Evolutionary conservation across 1,140 invertebrate genomes (phyloP).

Genomic region (Drosophila chauvacae): DNA sequence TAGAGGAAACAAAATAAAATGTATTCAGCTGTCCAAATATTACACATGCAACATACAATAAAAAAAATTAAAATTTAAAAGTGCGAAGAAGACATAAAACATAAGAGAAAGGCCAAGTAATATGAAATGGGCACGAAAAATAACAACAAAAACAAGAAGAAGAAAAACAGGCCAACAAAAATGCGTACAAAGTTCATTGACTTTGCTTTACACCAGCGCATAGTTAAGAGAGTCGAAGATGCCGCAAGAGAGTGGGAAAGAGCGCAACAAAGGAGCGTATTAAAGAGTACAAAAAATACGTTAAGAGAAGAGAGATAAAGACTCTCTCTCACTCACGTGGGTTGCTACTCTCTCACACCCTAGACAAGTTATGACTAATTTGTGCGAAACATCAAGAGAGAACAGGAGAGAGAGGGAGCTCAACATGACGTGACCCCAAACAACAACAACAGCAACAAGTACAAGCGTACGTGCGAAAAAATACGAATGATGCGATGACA

Average conservation of each 20-base stretch:
- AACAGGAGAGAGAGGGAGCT: constrained; percentile 4
- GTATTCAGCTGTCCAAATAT: constrained; percentile 72
- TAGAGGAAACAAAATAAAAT: constrained; percentile 14
- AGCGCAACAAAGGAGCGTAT: constrained; percentile 1
- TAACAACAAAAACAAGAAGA: constrained; percentile 45
- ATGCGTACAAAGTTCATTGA: constrained; percentile 83
- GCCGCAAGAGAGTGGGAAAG: neutral
- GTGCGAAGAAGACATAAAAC: constrained; percentile 68
- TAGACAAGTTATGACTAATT: constrained; percentile 60
- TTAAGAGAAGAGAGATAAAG: neutral
- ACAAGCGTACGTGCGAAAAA: constrained; percentile 73
- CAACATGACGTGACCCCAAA: constrained; percentile 75
- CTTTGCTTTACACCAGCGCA: constrained; percentile 69
- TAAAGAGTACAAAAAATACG: constrained; percentile 11
- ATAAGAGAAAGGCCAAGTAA: constrained; percentile 51
- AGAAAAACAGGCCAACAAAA: constrained; percentile 47
- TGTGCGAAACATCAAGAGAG: constrained; percentile 13
- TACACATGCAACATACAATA: constrained; percentile 62
- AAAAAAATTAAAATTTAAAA: constrained; percentile 48
- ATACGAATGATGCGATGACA: constrained; percentile 70
- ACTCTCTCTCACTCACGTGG: constrained; percentile 12
- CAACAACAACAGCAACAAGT: constrained; percentile 80
- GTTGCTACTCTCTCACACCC: neutral
- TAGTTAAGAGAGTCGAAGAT: constrained; percentile 13
- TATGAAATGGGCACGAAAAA: constrained; percentile 49